phyloP scores from a whole-genome alignment of 1,140 invertebrate species.

The Cataglyphis hispanica region DNA sequence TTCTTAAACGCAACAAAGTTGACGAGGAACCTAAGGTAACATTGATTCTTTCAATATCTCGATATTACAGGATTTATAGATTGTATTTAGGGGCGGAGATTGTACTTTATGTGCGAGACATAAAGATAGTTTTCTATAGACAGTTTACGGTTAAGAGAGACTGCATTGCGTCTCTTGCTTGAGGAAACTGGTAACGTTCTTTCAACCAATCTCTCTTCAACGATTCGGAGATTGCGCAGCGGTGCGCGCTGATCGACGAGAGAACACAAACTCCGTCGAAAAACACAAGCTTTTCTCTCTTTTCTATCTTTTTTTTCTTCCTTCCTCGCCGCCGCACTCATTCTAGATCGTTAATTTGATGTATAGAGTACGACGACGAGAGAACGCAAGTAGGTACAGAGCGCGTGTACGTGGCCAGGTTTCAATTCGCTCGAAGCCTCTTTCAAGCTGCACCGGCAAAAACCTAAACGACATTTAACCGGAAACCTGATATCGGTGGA shows the following conservation, averaged over 20 bases:
- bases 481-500: slow-evolving; percentile 77
- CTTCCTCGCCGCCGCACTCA: slow-evolving; percentile 26
- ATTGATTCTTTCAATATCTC: neutral
- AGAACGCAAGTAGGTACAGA: slow-evolving; percentile 58
- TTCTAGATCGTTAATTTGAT: slow-evolving; percentile 75
- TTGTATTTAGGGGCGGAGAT: neutral
- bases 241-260: slow-evolving; percentile 6
- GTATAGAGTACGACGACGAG: slow-evolving; percentile 54
- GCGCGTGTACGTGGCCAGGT: slow-evolving; percentile 56
- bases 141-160: neutral
- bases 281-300: slow-evolving; percentile 11
- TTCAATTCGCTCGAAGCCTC: slow-evolving; percentile 63
- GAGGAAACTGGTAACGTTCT: slow-evolving; percentile 23
- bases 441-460: slow-evolving; percentile 71
- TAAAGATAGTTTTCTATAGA: slow-evolving; percentile 17
- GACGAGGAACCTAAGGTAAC: neutral
- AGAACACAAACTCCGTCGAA: slow-evolving; percentile 13
- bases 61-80: neutral
- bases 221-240: slow-evolving; percentile 32
- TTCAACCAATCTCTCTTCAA: slow-evolving; percentile 19
- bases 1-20: neutral
- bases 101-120: neutral
- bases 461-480: slow-evolving; percentile 74
- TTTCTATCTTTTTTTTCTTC: too few relatives aligned
- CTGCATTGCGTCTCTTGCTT: neutral